phyloP scores from a whole-genome alignment of 2,797 vertebrate species.

The Urosaurus nigricauda region DNA sequence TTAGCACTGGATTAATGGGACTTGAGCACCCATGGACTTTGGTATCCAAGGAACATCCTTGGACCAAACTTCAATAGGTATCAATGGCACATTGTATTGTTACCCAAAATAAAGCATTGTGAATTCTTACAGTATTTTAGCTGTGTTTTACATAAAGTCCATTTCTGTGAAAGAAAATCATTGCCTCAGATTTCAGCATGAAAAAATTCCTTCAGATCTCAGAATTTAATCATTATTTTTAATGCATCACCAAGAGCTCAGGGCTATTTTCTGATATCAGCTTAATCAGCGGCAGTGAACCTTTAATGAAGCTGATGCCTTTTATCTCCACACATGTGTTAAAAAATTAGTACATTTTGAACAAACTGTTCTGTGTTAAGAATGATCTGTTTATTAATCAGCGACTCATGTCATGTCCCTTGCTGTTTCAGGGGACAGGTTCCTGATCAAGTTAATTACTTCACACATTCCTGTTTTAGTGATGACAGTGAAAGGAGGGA shows the following conservation, averaged over 20 bases:
- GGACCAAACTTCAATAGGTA: too few relatives aligned
- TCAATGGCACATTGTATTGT: too few relatives aligned
- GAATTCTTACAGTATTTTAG: too few relatives aligned
- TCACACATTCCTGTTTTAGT: too few relatives aligned
- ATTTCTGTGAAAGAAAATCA: neutral
- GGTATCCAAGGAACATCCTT: too few relatives aligned
- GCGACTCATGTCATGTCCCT: too few relatives aligned
- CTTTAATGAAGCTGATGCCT: neutral
- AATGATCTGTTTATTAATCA: neutral
- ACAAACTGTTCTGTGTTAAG: too few relatives aligned
- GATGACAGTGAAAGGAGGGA: neutral
- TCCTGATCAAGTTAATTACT: constrained; percentile 1
- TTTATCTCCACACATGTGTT: neutral
- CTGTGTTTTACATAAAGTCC: neutral
- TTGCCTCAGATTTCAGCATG: neutral
- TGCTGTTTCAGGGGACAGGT: neutral
- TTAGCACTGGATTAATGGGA: too few relatives aligned
- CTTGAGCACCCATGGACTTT: too few relatives aligned
- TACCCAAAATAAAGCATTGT: too few relatives aligned
- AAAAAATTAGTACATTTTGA: neutral
- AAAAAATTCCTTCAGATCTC: neutral
- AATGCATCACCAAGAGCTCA: neutral
- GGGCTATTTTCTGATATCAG: neutral
- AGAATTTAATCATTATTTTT: constrained; percentile 11
- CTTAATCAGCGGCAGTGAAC: neutral